Conservation (phyloP, 1,140 invertebrate species). For the Ooceraea biroi region DNA sequence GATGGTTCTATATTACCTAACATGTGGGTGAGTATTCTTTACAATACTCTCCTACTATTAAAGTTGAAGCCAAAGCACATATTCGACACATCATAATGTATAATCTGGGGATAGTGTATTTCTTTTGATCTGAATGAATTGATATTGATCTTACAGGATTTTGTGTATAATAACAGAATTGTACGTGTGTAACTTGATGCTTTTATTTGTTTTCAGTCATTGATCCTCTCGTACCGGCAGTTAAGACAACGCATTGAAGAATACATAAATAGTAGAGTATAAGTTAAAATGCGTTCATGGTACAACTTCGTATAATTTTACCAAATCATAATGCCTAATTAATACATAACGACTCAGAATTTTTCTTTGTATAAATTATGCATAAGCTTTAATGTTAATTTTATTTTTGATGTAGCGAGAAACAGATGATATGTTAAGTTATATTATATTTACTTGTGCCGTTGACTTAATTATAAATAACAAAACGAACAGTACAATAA, state of each 20-base stretch:
- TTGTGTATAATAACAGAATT: neutral
- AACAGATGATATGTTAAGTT: too few species aligned
- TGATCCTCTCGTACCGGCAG: neutral
- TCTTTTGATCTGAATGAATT: neutral
- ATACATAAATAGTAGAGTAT: neutral
- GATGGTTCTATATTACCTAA: conserved; percentile 42
- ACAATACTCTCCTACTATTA: conserved; percentile 7
- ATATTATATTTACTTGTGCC: too few species aligned
- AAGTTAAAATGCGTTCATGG: neutral
- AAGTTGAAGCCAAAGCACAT: neutral
- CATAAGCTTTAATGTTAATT: too few species aligned
- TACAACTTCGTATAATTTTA: too few species aligned
- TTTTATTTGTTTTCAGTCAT: conserved; percentile 17
- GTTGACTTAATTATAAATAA: too few species aligned
- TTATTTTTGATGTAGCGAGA: too few species aligned
- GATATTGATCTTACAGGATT: neutral
- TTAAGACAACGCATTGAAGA: neutral
- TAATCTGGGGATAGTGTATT: neutral
- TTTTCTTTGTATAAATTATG: too few species aligned
- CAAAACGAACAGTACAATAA: too few species aligned
- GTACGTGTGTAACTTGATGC: neutral
- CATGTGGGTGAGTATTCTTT: conserved; percentile 67
- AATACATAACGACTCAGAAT: too few species aligned
- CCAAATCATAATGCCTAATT: too few species aligned
- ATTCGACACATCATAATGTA: neutral